These are phyloP conservation scores for Amia ocellicauda DNA, from an alignment of 2,113 vertebrate species.

Conservation along the genomic window DNA sequence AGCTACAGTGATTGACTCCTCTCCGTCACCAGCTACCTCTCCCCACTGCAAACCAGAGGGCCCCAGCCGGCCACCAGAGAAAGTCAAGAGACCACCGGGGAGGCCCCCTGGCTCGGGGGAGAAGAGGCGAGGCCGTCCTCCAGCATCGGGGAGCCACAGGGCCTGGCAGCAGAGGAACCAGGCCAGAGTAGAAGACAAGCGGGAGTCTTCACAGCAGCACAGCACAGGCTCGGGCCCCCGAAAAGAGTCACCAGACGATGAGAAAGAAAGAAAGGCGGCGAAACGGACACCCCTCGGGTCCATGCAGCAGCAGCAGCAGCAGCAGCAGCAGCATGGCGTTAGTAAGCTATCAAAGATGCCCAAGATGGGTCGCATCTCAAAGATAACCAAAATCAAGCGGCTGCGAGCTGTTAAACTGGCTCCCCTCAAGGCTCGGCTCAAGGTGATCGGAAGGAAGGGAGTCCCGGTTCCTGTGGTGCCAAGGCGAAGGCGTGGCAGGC, in stretches of 20 bases:
- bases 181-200: slow-evolving; percentile 66
- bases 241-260: slow-evolving; percentile 68
- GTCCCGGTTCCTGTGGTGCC: slow-evolving; percentile 73
- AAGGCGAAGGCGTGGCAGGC: slow-evolving; percentile 80
- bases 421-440: slow-evolving; percentile 89
- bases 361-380: slow-evolving; percentile 57
- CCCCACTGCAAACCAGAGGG: slow-evolving; percentile 71
- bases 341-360: slow-evolving; percentile 36
- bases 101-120: slow-evolving; percentile 74
- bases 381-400: slow-evolving; percentile 82
- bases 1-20: slow-evolving; percentile 37
- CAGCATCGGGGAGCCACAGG: slow-evolving; percentile 76
- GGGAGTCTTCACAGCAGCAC: slow-evolving; percentile 51
- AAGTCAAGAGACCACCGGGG: slow-evolving; percentile 76
- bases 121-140: slow-evolving; percentile 90
- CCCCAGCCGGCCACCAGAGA: slow-evolving; percentile 69
- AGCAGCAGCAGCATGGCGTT: too few species aligned
- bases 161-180: slow-evolving; percentile 51
- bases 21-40: slow-evolving; percentile 46
- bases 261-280: slow-evolving; percentile 74
- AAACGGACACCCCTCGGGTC: slow-evolving; percentile 69
- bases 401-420: slow-evolving; percentile 82
- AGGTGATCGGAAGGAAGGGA: slow-evolving; percentile 72
- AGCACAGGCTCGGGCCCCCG: slow-evolving; percentile 49
- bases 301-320: slow-evolving; percentile 38